These are phyloP conservation scores for Aphidius gifuensis DNA, from an alignment of 1,140 invertebrate genomes.

Conservation along the genomic window DNA sequence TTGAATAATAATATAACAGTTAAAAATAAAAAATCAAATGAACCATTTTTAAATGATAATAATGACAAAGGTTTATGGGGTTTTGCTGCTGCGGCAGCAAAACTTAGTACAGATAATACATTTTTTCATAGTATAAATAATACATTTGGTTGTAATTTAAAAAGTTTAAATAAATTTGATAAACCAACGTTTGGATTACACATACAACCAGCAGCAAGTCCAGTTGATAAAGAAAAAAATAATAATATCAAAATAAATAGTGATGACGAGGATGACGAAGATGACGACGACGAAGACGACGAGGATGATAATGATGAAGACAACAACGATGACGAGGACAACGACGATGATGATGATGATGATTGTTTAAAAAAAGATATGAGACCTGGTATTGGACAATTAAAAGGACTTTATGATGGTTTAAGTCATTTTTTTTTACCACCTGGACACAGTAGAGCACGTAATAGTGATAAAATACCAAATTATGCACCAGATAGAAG, in stretches of 20 bases:
- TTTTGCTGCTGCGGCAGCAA: conserved; percentile 68
- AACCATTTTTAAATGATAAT: conserved; percentile 44
- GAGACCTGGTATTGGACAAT: conserved; percentile 59
- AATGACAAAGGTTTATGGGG: conserved; percentile 68
- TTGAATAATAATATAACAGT: conserved; percentile 19
- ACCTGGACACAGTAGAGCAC: conserved; percentile 56
- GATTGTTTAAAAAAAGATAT: no score
- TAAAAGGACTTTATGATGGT: conserved; percentile 79
- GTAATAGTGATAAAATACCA: conserved; percentile 55
- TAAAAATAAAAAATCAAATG: conserved; percentile 47
- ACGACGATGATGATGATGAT: no score
- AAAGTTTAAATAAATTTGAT: conserved; percentile 44
- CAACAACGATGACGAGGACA: no score
- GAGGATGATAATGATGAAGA: conserved; percentile 35
- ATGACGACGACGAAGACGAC: conserved; percentile 27
- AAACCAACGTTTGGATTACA: conserved; percentile 45
- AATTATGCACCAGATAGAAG: conserved; percentile 56
- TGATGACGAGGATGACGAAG: conserved; percentile 35
- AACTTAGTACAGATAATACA: conserved; percentile 41
- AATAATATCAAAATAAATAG: conserved; percentile 18
- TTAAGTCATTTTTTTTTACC: conserved; percentile 80
- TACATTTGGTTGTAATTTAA: conserved; percentile 41
- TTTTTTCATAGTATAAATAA: conserved; percentile 49
- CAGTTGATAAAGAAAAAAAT: conserved; percentile 18
- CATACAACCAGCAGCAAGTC: conserved; percentile 36